Base-by-base conservation (phyloP, 2,888 invertebrate species). In the Apotomis turbidana region DNA sequence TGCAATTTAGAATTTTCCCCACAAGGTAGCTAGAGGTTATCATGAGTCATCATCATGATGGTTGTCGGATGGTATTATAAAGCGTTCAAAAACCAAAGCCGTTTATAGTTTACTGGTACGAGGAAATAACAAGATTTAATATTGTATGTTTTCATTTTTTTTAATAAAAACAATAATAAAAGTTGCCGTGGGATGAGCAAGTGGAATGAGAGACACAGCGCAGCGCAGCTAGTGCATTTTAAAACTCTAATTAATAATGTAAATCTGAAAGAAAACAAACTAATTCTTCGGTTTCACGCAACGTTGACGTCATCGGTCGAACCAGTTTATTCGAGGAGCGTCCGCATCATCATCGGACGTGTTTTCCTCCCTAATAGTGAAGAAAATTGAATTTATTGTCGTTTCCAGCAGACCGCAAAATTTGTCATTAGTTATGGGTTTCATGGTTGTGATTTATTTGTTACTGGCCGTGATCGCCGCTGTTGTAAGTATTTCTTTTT, bases 361-460 rank as follows among this genome's bases (percentile, higher is more conserved):
- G 6, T 64, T 64, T 54, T 54, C 63, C 54, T 64, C 3, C 10
- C 9, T 63, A n/a, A n/a, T n/a, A 41, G 63, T 10, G 52, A 9
- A 12, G 10, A 38, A 54, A 63, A 52, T 1, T 10, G 10, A 49
- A 8, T 49, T 49, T 10, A 2, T 49, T 8, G 13, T 3, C 15
- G n/a, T 15, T 0, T 6, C 27, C 49, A 49, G 10, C 49, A 9
- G 49, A 12, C 13, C n/a, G 13, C 9, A 0, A 9, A 60, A 13
- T 60, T n/a, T 6, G 10, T 10, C 15, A 64, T 64, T 54, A 10
- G 12, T 13, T 64, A 64, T 64, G 63, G 63, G 12, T 54, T 64
- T 64, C 36, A 64, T 64, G 63, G 41, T 64, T 15, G 54, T 64
- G 12, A 12, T 64, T 5, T 64, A 64, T 8, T n/a, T 64, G 13